Evolutionary conservation across 2,888 invertebrate genomes (phyloP).

Genomic region (Psococerastis gibbosa): DNA sequence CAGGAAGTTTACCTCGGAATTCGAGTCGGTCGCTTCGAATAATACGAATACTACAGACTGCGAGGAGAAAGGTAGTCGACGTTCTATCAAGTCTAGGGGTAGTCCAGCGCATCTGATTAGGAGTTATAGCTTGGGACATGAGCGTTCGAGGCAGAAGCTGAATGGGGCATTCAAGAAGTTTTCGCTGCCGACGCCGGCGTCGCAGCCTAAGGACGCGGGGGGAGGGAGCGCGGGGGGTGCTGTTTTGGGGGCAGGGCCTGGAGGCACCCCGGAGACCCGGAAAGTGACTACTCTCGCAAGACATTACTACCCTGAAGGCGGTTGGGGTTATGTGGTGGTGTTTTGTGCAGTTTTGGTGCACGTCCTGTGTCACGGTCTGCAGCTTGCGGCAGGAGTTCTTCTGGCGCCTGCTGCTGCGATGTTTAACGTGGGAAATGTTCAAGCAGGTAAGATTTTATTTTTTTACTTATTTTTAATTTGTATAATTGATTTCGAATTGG

Average conservation of each 20-base stretch:
- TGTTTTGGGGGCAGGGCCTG: not conserved
- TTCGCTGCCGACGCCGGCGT: slow-evolving; percentile 7
- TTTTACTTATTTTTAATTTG: not conserved
- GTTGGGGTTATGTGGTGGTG: slow-evolving; percentile 71
- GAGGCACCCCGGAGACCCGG: not conserved
- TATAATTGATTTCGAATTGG: too few species aligned
- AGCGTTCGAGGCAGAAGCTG: slow-evolving; percentile 2
- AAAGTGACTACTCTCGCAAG: slow-evolving; percentile 20
- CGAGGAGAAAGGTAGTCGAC: slow-evolving; percentile 1
- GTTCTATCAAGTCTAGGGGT: not conserved
- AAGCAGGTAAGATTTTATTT: slow-evolving; percentile 2
- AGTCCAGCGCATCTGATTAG: slow-evolving; percentile 2
- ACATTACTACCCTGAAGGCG: slow-evolving; percentile 72
- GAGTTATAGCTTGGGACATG: slow-evolving; percentile 7
- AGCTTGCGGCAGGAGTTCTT: slow-evolving; percentile 37
- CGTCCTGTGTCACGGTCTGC: slow-evolving; percentile 53
- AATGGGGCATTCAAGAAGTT: slow-evolving; percentile 6
- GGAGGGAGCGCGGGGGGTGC: not conserved
- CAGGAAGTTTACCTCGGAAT: slow-evolving; percentile 4
- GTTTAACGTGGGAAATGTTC: not conserved
- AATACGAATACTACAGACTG: slow-evolving; percentile 8
- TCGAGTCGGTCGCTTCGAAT: slow-evolving; percentile 7
- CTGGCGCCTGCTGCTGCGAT: slow-evolving; percentile 19
- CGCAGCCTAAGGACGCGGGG: slow-evolving; percentile 2
- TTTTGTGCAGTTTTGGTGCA: slow-evolving; percentile 53